These are phyloP conservation scores for Drosophila aff. DNA, from an alignment of 1,140 invertebrate genomes.

Conservation along the genomic window DNA sequence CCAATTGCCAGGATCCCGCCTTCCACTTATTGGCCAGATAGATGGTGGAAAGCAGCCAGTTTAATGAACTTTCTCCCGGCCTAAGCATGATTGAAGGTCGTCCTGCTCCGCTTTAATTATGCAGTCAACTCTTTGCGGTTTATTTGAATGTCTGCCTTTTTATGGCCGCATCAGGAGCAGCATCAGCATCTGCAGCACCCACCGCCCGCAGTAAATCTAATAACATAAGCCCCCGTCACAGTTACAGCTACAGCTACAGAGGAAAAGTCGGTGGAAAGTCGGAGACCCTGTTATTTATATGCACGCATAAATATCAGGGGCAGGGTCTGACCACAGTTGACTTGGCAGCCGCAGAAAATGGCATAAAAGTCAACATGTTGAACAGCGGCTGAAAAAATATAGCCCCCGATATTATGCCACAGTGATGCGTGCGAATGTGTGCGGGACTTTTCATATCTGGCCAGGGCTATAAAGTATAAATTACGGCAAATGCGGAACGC, in stretches of 20 bases:
- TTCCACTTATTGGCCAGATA: conserved; percentile 21
- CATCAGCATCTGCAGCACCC: conserved; percentile 35
- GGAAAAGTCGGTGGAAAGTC: conserved; percentile 17
- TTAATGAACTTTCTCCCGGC: conserved; percentile 58
- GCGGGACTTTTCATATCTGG: conserved; percentile 79
- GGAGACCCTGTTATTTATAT: conserved; percentile 71
- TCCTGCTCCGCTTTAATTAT: conserved; percentile 58
- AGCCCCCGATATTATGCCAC: conserved; percentile 62
- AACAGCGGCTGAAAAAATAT: conserved; percentile 76
- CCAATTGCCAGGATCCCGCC: conserved; percentile 54
- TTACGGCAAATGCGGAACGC: conserved; percentile 72
- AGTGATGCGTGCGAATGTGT: conserved; percentile 28
- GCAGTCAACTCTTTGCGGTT: conserved; percentile 76
- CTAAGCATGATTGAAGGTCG: conserved; percentile 58
- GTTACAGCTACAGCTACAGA: conserved; percentile 19
- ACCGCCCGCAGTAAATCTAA: conserved; percentile 67
- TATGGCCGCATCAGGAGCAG: conserved; percentile 50
- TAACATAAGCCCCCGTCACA: conserved; percentile 65
- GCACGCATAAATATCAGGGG: conserved; percentile 76
- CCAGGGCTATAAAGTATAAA: conserved; percentile 80
- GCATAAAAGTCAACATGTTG: conserved; percentile 82
- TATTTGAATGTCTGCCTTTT: conserved; percentile 75
- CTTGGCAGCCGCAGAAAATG: conserved; percentile 77
- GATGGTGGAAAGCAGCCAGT: conserved; percentile 14
- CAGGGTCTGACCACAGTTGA: conserved; percentile 71